Base-by-base conservation (phyloP, 2,888 invertebrate genomes). In the Sarcophaga rosellei region DNA sequence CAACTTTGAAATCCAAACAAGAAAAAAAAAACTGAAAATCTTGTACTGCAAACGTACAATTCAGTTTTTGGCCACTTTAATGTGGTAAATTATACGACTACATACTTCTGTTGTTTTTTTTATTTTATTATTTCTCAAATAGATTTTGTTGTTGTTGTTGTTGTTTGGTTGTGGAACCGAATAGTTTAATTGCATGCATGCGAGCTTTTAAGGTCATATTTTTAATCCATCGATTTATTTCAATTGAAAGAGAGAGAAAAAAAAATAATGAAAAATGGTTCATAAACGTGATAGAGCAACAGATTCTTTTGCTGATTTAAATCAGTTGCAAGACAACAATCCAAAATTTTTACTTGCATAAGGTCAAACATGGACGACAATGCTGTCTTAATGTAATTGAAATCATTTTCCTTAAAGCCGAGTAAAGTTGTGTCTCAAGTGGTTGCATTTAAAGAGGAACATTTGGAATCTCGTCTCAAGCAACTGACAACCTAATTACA, bases 51-150 rank as follows among this genome's bases (percentile, higher is more conserved):
- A 17, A 15, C 35, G 4, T n/a, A 61, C 4, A 61, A 11, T 8
- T 2, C 4, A 61, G 20, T 61, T n/a, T 17, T n/a, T n/a, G 21
- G 25, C 25, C 47, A 62, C 25, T 11, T 44, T 65, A 63, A 61
- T 70, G 53, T 35, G 21, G 35, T 79, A 72, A 79, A 57, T 72
- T 79, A 79, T 70, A 63, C 63, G 44, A 47, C 69, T 23, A 17
- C n/a, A n/a, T n/a, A n/a, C 11, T 53, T 62, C 70, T 77, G 44
- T 59, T 66, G 2, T 61, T 12, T 53, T 53, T 53, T 15, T 15
- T 47, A 2, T 47, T 47, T 11, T 4, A 3, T 47, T 47, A 15
- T 4, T 15, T 15, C 15, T 47, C 15, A 15, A 15, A 15, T 47
- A 15, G 47, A 15, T 47, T 17, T 3, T 15, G 17, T 53, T 53